Evolutionary conservation across 2,113 vertebrate species (phyloP), one percentile per base, ranked within the genome.

Genomic region (Oreochromis tanganicae): DNA sequence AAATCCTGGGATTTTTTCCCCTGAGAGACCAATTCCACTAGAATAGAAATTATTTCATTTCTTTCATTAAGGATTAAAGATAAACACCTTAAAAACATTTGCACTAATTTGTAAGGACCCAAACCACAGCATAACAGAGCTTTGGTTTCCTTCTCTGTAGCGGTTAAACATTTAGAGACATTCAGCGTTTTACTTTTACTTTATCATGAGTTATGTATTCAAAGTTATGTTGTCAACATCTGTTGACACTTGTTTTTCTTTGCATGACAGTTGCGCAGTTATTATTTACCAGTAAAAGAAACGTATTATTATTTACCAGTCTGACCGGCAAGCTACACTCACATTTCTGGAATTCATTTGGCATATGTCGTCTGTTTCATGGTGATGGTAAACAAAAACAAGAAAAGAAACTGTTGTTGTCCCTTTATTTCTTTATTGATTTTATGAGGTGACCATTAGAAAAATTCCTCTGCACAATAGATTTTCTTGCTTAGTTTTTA

Each of bases 221-320:
- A 50, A 8, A 17, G 14, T 50, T 54, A 54, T 21, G 52, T 56
- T 56, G 54, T 12, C 54, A 56, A 56, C 11, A 56, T 11, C n/a
- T 54, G 5, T 56, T 56, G 54, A 24, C 12, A 43, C 21, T 46
- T 73, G 21, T 46, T 75, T 75, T 0, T 75, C 9, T 73, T 46
- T 46, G 24, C 41, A 1, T 46, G 41, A 16, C 21, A 27, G 8
- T 29, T 48, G 24, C 8, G 0, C 5, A 0, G 34, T 2, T 46
- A 73, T 48, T 48, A 29, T 7, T 17, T 11, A 73, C 14, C 3
- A 41, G 21, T 46, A 71, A 46, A 46, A 73, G 21, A 73, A 73
- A 27, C 8, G 0, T 66, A 66, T 56, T 24, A 56, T 56, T 61
- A 63, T 63, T 63, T 63, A 34, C 29, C 29, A 41, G n/a, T 68